phyloP scores from a whole-genome alignment of 2,113 vertebrate genomes.

The Grantiella picta region DNA sequence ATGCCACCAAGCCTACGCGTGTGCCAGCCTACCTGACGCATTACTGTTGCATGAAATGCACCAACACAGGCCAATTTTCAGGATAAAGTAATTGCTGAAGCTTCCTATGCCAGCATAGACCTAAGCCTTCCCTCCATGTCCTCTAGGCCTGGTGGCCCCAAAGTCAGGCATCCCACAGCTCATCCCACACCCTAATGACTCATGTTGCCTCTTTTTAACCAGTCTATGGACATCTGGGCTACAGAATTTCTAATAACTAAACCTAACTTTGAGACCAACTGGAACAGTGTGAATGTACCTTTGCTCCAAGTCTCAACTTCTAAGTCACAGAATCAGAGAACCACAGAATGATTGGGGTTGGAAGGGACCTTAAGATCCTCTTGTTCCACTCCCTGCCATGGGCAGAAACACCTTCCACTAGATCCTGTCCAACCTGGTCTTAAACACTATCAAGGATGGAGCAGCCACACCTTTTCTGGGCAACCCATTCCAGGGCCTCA shows the following conservation, averaged over 20 bases:
- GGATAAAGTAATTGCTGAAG: background rate
- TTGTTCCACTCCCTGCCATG: too few relatives aligned
- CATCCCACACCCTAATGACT: background rate
- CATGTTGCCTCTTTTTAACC: background rate
- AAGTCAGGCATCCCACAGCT: background rate
- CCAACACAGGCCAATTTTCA: rapidly evolving
- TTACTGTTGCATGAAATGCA: background rate
- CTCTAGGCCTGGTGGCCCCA: background rate
- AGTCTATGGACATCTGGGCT: background rate
- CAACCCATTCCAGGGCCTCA: background rate
- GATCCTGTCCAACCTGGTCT: too few relatives aligned
- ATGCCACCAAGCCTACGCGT: rapidly evolving
- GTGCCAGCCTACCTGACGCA: background rate
- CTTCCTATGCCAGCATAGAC: background rate
- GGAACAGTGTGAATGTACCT: background rate
- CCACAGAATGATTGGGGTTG: background rate
- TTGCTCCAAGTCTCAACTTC: background rate
- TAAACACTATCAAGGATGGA: background rate
- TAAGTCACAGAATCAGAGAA: background rate
- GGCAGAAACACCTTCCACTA: background rate
- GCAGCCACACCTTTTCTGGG: background rate
- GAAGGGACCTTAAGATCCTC: background rate
- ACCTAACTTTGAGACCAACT: background rate
- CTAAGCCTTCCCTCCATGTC: background rate
- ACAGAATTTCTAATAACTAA: background rate